Conservation (phyloP, 2,797 vertebrate species). For the Phrynocephalus forsythii region DNA sequence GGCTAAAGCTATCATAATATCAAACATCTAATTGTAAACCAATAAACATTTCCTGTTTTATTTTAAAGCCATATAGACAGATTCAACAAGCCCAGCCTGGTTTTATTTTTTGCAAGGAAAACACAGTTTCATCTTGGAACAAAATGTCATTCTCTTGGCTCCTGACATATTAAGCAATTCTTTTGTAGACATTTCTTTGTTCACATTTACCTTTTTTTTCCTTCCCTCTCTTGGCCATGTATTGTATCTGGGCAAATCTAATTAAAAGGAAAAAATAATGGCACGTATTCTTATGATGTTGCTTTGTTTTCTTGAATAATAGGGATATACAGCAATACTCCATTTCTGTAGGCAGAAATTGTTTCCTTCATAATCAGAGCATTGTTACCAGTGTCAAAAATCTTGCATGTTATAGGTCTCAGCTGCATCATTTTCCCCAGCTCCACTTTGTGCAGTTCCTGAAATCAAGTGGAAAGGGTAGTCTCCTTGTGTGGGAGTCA, state of each 20-base stretch:
- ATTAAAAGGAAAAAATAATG: conserved; percentile 73
- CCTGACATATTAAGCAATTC: conserved; percentile 47
- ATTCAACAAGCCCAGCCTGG: not conserved
- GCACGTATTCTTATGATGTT: conserved; percentile 65
- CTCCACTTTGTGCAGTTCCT: not conserved
- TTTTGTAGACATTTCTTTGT: conserved; percentile 67
- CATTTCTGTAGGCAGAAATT: conserved; percentile 58
- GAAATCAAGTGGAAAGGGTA: not conserved
- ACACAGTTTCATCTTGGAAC: conserved; percentile 51
- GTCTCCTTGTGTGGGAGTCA: not conserved
- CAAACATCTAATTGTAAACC: no score
- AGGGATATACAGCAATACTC: conserved; percentile 46
- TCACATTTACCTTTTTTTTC: conserved; percentile 56
- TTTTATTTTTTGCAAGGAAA: conserved; percentile 8
- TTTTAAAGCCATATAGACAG: not conserved
- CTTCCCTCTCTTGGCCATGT: conserved; percentile 47
- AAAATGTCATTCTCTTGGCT: conserved; percentile 64
- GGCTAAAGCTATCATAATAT: no score
- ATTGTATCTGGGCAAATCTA: conserved; percentile 71
- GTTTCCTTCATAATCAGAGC: conserved; percentile 54
- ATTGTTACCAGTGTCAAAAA: not conserved
- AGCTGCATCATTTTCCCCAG: no score
- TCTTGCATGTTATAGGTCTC: not conserved
- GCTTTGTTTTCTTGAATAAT: conserved; percentile 66
- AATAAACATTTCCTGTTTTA: no score